Conservation (phyloP, 2,888 invertebrate genomes). For the Lepeophtheirus nordmannii region DNA sequence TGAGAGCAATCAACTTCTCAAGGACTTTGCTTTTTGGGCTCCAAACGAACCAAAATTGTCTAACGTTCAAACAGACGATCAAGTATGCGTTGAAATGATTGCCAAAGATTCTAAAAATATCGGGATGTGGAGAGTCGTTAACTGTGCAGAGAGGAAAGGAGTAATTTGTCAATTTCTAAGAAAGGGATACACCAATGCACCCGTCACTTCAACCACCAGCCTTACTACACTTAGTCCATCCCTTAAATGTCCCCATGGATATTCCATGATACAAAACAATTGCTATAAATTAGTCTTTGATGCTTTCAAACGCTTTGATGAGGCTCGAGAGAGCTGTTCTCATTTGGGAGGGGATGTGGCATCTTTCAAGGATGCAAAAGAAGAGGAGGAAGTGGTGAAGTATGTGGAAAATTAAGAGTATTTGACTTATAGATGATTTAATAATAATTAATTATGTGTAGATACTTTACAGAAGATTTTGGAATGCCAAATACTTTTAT, state of each 20-base stretch:
- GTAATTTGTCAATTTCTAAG: neutral
- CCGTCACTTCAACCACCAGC: neutral
- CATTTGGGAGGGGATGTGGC: neutral
- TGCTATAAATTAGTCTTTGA: neutral
- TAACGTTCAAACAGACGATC: too few relatives aligned
- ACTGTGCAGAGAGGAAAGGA: neutral
- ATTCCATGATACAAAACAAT: neutral
- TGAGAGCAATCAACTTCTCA: neutral
- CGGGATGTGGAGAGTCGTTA: neutral
- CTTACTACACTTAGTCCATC: neutral
- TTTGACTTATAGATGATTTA: neutral
- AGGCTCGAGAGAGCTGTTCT: neutral
- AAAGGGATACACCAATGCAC: neutral
- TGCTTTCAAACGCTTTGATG: neutral
- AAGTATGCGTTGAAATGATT: neutral
- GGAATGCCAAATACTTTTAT: neutral
- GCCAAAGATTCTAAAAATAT: neutral
- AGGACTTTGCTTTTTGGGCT: neutral
- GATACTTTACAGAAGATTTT: neutral
- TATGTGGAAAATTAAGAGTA: neutral
- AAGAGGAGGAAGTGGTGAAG: neutral
- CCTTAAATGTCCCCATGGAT: neutral
- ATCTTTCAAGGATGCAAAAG: neutral
- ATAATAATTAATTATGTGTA: neutral
- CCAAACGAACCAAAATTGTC: neutral